Percentiles rank a stretch among this genome's conserved stretches.
Evolutionary conservation across 2,113 vertebrate genomes (phyloP).

Genomic region (Chaetodon auriga): DNA sequence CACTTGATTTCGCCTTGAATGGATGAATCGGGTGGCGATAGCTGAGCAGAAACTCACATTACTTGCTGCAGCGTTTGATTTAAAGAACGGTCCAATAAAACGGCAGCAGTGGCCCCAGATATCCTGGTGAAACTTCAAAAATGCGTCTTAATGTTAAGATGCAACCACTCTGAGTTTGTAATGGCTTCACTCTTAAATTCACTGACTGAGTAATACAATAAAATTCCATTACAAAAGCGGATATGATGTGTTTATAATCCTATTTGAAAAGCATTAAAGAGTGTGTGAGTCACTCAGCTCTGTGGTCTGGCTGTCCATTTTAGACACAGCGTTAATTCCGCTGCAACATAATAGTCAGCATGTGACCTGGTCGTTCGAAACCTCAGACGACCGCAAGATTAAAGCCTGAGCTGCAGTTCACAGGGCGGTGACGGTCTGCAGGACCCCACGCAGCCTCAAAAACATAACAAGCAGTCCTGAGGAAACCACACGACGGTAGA

Average conservation of each 20-base stretch:
- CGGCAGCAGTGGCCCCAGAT: neutral
- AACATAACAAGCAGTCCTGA: neutral
- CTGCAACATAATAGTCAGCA: slow-evolving; percentile 12
- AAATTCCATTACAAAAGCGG: neutral
- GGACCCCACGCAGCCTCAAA: neutral
- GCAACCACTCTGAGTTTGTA: slow-evolving; percentile 5
- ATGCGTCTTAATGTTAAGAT: neutral
- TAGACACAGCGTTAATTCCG: slow-evolving; percentile 25
- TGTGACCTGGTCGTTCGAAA: slow-evolving; percentile 21
- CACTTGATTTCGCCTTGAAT: neutral
- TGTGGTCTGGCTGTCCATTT: neutral
- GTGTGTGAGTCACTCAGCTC: slow-evolving; percentile 7
- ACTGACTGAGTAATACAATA: neutral
- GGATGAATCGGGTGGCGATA: too few species aligned
- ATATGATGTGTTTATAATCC: neutral
- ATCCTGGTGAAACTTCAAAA: neutral
- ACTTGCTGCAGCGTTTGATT: neutral
- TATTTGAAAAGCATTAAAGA: slow-evolving; percentile 32
- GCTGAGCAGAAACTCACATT: too few species aligned
- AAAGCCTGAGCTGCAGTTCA: slow-evolving; percentile 10
- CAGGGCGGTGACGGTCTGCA: neutral
- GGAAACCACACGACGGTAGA: neutral
- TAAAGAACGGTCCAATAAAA: neutral
- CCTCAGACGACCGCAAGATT: slow-evolving; percentile 18
- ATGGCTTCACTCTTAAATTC: neutral